Base-by-base conservation (phyloP, 2,113 vertebrate genomes). In the Hucho hucho region DNA sequence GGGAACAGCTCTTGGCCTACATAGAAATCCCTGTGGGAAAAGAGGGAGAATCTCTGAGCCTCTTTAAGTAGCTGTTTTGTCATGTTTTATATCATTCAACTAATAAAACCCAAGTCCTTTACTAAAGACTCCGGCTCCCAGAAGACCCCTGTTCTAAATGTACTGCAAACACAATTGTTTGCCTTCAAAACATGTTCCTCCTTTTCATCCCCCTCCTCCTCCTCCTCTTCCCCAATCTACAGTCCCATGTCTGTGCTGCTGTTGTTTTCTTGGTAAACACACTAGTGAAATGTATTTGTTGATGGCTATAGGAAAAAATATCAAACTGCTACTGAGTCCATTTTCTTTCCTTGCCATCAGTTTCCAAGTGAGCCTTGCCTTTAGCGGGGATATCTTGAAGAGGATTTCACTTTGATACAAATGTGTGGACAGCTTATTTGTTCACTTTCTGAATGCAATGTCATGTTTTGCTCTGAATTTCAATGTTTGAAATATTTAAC, bases 41-140 rank as follows among this genome's bases (percentile, higher is more conserved):
- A 72, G 80, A 81, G 80, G 81, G 79, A 81, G 86, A 87, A 85
- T 90, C 83, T 87, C 87, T 89, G 89, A 91, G 90, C 88, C 81
- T 92, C 85, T 92, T 82, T 82, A 86, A 91, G 87, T 89, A 81
- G 88, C 83, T 90, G 83, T 92, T 93, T 92, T 92, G 90, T 92
- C 89, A 89, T 92, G 90, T 92, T 93, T 92, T 89, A 91, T 92
- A 91, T 89, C 83, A 69, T 91, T 90, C 89, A 88, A 86, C 87
- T 90, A 91, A 90, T 91, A 91, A 91, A 90, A 93, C 86, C 81
- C 79, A 85, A 88, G 88, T 88, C 82, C 80, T 87, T 82, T 82
- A 89, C 87, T 90, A 90, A 89, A 89, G 87, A 89, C 89, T 86
- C 26, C 69, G 74, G 56, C 82, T 92, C 92, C 88, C 91, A 75